phyloP scores from a whole-genome alignment of 2,797 vertebrate species.

The Gadopsis marmoratus region DNA sequence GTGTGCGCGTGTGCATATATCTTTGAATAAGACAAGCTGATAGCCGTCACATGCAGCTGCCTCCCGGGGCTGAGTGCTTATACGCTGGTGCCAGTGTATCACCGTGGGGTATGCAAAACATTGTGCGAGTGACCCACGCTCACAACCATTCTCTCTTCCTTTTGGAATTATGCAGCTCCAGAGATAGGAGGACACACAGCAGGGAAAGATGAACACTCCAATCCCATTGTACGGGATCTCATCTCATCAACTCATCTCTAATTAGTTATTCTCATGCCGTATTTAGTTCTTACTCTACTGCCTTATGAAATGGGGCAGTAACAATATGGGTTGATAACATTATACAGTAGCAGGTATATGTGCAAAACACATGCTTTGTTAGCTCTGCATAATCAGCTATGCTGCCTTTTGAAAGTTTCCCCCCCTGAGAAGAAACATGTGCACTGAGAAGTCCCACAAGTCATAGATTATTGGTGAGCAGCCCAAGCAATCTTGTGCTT shows the following conservation, averaged over 20 bases:
- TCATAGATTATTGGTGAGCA: neutral
- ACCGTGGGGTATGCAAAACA: conserved; percentile 75
- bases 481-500: no score
- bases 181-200: conserved; percentile 41
- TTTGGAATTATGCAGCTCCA: conserved; percentile 23
- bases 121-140: conserved; percentile 51
- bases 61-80: conserved; percentile 46
- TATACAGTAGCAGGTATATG: conserved; percentile 4
- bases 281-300: conserved; percentile 10
- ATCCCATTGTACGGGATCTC: conserved; percentile 20
- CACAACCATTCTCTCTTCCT: conserved; percentile 8
- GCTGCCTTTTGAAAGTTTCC: neutral
- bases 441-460: neutral
- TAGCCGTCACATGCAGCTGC: conserved; percentile 76
- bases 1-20: conserved; percentile 11
- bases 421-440: neutral
- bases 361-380: neutral
- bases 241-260: conserved; percentile 44
- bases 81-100: conserved; percentile 64
- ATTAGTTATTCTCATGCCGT: conserved; percentile 10
- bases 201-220: conserved; percentile 42
- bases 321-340: conserved; percentile 4
- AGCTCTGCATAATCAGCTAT: neutral
- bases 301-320: neutral
- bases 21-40: conserved; percentile 64